Conservation (phyloP, 2,888 invertebrate genomes). For the Callimorpha dominula region DNA sequence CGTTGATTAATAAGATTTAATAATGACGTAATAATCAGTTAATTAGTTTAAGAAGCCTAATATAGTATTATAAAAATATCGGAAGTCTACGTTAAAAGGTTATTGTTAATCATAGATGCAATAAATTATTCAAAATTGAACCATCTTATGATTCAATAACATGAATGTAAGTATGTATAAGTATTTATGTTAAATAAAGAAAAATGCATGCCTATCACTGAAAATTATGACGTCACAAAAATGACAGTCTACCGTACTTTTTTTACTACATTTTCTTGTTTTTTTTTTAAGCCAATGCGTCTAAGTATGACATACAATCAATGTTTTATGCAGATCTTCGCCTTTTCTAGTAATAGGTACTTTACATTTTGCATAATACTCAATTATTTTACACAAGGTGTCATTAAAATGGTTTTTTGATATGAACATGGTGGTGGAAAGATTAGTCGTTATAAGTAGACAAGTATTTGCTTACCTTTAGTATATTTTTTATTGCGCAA, state of each 20-base stretch:
- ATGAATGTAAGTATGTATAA: background rate
- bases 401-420: background rate
- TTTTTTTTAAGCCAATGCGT: background rate
- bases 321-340: background rate
- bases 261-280: too few species aligned
- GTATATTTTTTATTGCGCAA: too few species aligned
- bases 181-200: too few species aligned
- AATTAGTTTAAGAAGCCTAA: background rate
- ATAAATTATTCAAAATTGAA: background rate
- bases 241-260: background rate
- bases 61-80: background rate
- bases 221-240: background rate
- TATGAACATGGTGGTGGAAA: too few species aligned
- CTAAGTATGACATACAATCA: too few species aligned
- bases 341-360: background rate
- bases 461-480: too few species aligned
- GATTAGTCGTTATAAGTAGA: too few species aligned
- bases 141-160: background rate
- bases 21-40: background rate
- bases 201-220: background rate
- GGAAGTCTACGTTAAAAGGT: background rate
- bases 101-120: background rate
- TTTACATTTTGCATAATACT: background rate
- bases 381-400: background rate
- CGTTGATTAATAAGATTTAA: slow-evolving; percentile 7